Conservation (phyloP, 2,888 invertebrate species). For the Gandaritis pyraliata region DNA sequence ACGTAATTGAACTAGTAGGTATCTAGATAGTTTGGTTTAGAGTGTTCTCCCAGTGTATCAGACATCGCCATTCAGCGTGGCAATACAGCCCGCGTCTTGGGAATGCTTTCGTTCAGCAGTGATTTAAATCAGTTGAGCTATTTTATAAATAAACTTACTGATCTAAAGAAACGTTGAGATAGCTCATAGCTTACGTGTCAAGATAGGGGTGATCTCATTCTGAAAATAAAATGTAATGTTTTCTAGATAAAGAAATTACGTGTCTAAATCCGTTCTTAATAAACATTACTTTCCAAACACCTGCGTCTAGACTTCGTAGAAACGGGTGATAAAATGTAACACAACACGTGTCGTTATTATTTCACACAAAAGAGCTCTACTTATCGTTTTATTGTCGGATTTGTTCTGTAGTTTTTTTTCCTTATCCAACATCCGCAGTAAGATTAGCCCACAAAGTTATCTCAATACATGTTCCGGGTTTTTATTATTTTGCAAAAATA, state of each 20-base stretch:
- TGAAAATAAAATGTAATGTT: not conserved
- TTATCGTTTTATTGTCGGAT: conserved; percentile 24
- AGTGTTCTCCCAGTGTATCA: not conserved
- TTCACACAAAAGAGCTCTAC: conserved; percentile 26
- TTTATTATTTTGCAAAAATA: conserved; percentile 52
- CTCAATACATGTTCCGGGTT: conserved; percentile 35
- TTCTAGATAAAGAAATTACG: not conserved
- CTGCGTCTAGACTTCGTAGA: conserved; percentile 20
- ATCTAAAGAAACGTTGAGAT: too few species aligned
- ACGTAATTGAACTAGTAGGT: too few species aligned
- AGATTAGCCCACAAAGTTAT: conserved; percentile 32
- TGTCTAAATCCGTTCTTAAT: conserved; percentile 12
- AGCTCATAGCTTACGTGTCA: not conserved
- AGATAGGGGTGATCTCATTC: not conserved
- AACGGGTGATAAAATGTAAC: conserved; percentile 21
- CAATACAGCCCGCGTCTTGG: not conserved
- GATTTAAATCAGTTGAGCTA: conserved; percentile 1
- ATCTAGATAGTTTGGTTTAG: not conserved
- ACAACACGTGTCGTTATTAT: conserved; percentile 20
- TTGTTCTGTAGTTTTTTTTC: conserved; percentile 21
- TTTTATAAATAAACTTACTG: too few species aligned
- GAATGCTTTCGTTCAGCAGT: not conserved
- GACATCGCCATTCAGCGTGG: not conserved
- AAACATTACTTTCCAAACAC: conserved; percentile 22
- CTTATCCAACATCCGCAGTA: conserved; percentile 21